Evolutionary conservation across 2,113 vertebrate species (phyloP), one percentile per base, ranked within the genome.

Genomic region (Oxyruncus cristatus): DNA sequence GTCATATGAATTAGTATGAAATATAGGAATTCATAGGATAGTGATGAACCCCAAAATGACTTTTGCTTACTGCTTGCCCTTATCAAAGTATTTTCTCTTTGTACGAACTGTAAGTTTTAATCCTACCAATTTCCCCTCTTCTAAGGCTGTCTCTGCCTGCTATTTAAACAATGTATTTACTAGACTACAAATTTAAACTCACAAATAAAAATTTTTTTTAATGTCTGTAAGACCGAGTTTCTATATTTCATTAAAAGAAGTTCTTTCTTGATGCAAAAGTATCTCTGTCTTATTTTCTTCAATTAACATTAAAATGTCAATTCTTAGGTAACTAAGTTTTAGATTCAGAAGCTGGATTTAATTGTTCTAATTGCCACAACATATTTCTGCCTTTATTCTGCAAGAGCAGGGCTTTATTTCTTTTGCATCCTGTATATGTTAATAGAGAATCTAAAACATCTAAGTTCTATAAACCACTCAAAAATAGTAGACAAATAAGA

Each of bases 81-180:
- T 58, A 82, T 63, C 52, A 56, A 94, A 95, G 85, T 93, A 86
- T 89, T 96, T 85, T 83, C 67, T 88, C 33, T 86, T 91, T 56
- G 62, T 56, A 93, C 67, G 82, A 94, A 93, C 63, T 72, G 4
- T 27, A 83, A 82, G 44, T 56, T 93, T 93, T 77, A 90, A 59
- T 87, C 20, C 56, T 87, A 56, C 5, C 27, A 90, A 37, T 75
- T 89, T 67, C 32, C 53, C 37, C 74, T 77, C n/a, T 47, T 72
- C 2, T 7, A 39, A 79, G 56, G 18, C 32, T 88, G 33, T 67
- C 44, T 88, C 88, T 92, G 17, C 35, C 74, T 59, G 65, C 88
- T 90, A 33, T 92, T 91, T 83, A 94, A 97, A 86, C 37, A 75
- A 73, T 20, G 2, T 72, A 44, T 74, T 91, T 84, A 81, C 37